Conservation (phyloP, 2,797 vertebrate species). For the Crenichthys baileyi region DNA sequence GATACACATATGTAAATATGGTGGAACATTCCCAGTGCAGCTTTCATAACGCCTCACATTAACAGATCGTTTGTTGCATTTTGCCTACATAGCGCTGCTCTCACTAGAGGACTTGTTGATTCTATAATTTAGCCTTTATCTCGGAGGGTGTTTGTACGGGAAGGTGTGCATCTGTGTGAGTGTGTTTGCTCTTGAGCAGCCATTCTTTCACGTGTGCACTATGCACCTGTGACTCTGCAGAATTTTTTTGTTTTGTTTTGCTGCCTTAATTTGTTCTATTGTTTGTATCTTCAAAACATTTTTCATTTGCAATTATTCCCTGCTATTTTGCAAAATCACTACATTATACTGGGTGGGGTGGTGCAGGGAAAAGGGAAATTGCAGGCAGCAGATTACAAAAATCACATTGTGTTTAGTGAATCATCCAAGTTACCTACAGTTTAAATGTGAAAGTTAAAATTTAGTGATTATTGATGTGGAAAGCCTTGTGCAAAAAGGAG, state of each 20-base stretch:
- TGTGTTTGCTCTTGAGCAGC: slow-evolving; percentile 17
- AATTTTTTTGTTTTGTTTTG: slow-evolving; percentile 5
- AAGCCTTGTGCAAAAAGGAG: slow-evolving; percentile 26
- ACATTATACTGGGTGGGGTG: slow-evolving; percentile 51
- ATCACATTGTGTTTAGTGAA: slow-evolving; percentile 29
- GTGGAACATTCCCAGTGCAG: slow-evolving; percentile 1
- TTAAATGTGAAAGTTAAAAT: slow-evolving; percentile 52
- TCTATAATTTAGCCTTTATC: slow-evolving; percentile 72
- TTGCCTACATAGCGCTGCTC: slow-evolving; percentile 55
- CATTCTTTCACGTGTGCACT: slow-evolving; percentile 18
- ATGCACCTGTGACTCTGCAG: slow-evolving; percentile 13
- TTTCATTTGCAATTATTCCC: slow-evolving; percentile 52
- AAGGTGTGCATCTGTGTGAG: slow-evolving; percentile 30
- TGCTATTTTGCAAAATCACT: slow-evolving; percentile 56
- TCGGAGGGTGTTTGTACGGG: slow-evolving; percentile 69
- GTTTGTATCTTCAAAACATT: slow-evolving; percentile 56
- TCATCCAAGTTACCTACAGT: slow-evolving; percentile 47
- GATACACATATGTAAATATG: slow-evolving; percentile 38
- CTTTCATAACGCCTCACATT: slow-evolving; percentile 43
- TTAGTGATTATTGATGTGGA: slow-evolving; percentile 49
- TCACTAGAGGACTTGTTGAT: slow-evolving; percentile 58
- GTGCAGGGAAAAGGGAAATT: slow-evolving; percentile 32
- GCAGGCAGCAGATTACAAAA: slow-evolving; percentile 43
- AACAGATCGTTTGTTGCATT: slow-evolving; percentile 64
- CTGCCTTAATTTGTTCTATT: slow-evolving; percentile 61